A percentile compares a stretch with the other conserved stretches of the same genome.
These are phyloP conservation scores for Drosophila parvula DNA, from an alignment of 1,140 invertebrate genomes.

Conservation along the genomic window DNA sequence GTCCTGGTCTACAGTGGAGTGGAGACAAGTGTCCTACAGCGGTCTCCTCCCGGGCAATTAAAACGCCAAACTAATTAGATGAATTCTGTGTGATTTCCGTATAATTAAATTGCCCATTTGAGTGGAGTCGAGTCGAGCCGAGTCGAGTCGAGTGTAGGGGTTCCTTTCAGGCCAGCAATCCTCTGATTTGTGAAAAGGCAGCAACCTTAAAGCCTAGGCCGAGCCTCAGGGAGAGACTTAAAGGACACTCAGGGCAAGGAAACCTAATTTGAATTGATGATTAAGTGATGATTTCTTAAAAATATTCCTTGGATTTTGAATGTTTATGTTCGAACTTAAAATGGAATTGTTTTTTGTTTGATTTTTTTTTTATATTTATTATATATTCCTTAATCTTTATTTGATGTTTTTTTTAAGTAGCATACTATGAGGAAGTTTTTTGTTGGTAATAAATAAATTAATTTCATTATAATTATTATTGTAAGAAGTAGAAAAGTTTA, in stretches of 20 bases:
- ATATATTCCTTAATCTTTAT: no score
- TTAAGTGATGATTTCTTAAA: no score
- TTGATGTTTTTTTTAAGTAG: no score
- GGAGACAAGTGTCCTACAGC: slow-evolving; percentile 52
- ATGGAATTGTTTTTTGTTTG: no score
- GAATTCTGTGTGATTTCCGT: slow-evolving; percentile 80
- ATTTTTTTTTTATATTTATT: no score
- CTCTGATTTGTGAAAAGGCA: slow-evolving; percentile 26
- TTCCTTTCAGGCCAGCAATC: slow-evolving; percentile 13
- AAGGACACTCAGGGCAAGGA: neutral
- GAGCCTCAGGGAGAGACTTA: neutral
- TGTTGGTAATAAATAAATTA: no score
- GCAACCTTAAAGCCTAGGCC: slow-evolving; percentile 13
- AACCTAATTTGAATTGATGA: no score
- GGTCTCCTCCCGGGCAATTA: slow-evolving; percentile 64
- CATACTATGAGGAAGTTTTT: no score
- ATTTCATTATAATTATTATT: no score
- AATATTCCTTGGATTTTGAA: no score
- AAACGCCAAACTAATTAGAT: slow-evolving; percentile 81
- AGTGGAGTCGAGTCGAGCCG: slow-evolving; percentile 36
- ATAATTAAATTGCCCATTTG: slow-evolving; percentile 80
- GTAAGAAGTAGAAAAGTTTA: no score
- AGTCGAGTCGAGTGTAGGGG: neutral
- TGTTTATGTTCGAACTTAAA: no score
- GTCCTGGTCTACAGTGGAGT: slow-evolving; percentile 14